These are phyloP conservation scores for Oreotrochilus melanogaster DNA, from an alignment of 2,113 vertebrate species.

Conservation along the genomic window DNA sequence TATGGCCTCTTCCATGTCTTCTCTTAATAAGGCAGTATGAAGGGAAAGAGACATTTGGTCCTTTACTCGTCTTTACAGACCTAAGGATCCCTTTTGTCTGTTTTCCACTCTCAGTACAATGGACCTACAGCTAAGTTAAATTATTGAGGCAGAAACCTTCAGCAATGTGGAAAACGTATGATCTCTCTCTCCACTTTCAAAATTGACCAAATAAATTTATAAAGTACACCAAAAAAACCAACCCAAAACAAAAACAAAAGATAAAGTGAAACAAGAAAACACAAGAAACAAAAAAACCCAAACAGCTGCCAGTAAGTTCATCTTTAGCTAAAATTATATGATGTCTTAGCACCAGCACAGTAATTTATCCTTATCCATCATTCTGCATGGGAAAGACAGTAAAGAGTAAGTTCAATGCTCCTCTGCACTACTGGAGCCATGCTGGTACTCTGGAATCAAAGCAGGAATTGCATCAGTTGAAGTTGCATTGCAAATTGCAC, in stretches of 20 bases:
- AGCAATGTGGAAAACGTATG: not conserved
- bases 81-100: not conserved
- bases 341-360: accelerated
- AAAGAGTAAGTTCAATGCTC: not conserved
- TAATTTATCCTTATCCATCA: not conserved
- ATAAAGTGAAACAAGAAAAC: no score
- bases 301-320: not conserved
- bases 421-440: accelerated
- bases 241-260: not conserved
- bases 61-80: not conserved
- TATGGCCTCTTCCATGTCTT: not conserved
- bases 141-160: not conserved
- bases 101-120: not conserved
- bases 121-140: not conserved
- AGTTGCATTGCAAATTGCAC: accelerated
- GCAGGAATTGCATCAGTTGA: not conserved
- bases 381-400: not conserved
- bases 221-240: not conserved
- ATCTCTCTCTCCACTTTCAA: not conserved
- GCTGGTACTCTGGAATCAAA: accelerated
- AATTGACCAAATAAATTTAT: not conserved
- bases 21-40: not conserved
- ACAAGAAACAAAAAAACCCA: no score
- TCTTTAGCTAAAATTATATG: accelerated
- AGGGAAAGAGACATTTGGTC: not conserved